Base-by-base conservation (phyloP, 2,888 invertebrate species). In the Listrodromus nycthemerus region DNA sequence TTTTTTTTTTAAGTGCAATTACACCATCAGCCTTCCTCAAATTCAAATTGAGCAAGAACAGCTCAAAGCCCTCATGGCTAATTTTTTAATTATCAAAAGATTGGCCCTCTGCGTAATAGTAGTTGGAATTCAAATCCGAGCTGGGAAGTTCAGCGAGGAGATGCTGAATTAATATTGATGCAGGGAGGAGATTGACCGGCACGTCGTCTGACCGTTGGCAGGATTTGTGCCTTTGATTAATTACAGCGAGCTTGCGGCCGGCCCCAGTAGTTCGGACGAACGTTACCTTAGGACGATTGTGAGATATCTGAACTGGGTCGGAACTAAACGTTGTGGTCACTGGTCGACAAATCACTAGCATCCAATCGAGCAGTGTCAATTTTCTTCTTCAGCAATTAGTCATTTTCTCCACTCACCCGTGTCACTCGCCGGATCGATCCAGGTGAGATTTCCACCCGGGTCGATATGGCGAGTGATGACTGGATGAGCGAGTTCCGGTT, bases 231-330 rank as follows among this genome's bases (percentile, higher is more conserved):
- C 10, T 21, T 55, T 55, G 55, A 55, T 55, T 55, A 55, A 24
- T 55, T 24, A 21, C 13, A 55, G 61, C 27, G 27, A 30, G 1
- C 6, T 61, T 16, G 5, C 30, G 16, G 16, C 16, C 30, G 61
- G n/a, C n/a, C 50, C 13, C 4, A 21, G 24, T 16, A 13, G 5
- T 58, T 58, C 27, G 27, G 58, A 24, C 58, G 5, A 24, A 58
- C 58, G 27, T 13, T 37, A 58, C 58, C 50, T 66, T 33, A 24
- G 16, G 50, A 27, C 50, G 63, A 74, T 65, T 79, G 27, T 45
- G 30, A 75, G 45, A 71, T 55, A 71, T 70, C 55, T 65, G 45
- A 76, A 65, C 65, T 16, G 21, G 41, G 45, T 19, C 52, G 73
- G 10, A 45, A 73, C n/a, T 6, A 61, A 71, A 6, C 24, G 21